Evolutionary conservation across 2,888 invertebrate species (phyloP).

Genomic region (Neuroscelio doddi): DNA sequence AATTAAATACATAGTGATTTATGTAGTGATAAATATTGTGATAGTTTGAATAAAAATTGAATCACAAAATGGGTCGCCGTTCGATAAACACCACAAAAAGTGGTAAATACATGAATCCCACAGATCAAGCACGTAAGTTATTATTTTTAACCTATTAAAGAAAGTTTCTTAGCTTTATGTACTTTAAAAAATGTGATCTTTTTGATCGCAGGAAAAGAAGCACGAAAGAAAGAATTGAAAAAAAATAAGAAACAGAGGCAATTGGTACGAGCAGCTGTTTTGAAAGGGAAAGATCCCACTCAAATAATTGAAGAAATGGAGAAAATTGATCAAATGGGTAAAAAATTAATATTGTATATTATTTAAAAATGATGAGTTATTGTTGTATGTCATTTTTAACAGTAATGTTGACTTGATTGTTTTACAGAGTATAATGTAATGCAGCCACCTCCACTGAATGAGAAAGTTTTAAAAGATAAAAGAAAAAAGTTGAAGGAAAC

Average conservation of each 20-base stretch:
- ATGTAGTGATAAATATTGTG: too few relatives aligned
- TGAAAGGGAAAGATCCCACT: constrained; percentile 97
- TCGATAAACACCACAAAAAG: constrained; percentile 99
- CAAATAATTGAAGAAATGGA: constrained; percentile 97
- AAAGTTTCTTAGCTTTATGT: constrained; percentile 2
- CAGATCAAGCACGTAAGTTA: constrained; percentile 97
- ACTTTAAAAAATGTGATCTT: neutral
- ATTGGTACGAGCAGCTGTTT: constrained; percentile 95
- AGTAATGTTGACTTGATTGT: too few relatives aligned
- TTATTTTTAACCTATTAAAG: constrained; percentile 19
- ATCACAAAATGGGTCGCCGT: constrained; percentile 73
- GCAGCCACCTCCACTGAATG: constrained; percentile 95
- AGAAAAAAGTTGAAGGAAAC: constrained; percentile 96
- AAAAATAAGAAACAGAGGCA: constrained; percentile 98
- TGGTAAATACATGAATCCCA: constrained; percentile 99
- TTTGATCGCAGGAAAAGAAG: constrained; percentile 87
- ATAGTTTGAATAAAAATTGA: neutral
- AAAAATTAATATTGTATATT: too few relatives aligned
- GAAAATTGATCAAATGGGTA: constrained; percentile 99
- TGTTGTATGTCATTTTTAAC: too few relatives aligned
- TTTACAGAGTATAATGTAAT: constrained; percentile 91
- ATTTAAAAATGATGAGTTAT: too few relatives aligned
- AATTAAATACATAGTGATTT: neutral
- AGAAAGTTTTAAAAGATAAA: constrained; percentile 97
- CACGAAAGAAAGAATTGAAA: constrained; percentile 96